Base-by-base conservation (phyloP, 2,797 vertebrate genomes). In the Dendrocincla tyrannina region DNA sequence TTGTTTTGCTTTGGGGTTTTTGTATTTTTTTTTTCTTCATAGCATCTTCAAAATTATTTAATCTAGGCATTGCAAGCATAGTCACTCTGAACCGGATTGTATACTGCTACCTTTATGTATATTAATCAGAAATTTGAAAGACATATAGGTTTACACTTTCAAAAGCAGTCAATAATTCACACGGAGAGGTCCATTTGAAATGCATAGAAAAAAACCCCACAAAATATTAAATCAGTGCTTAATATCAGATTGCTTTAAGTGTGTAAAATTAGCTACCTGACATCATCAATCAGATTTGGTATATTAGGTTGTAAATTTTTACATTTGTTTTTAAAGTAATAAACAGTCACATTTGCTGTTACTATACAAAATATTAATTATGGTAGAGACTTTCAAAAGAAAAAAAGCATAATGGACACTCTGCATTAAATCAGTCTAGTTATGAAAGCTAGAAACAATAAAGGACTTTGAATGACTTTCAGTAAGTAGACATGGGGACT, bases 181-280 rank as follows among this genome's bases (percentile, higher is more conserved):
- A 44, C 23, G 58, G 52, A 92, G 64, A 60, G 27, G 52, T 88
- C 91, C 23, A 67, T 87, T 87, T 85, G 49, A 91, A 76, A 92
- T 70, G 62, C 60, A 79, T 50, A 74, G 78, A 67, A 91, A 79
- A 49, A 79, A 87, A 89, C 33, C 4, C 3, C 12, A 63, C 30
- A 35, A 70, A 80, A 53, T 85, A 74, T 88, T 89, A 88, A 95
- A 95, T 96, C 68, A 91, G 27, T 46, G 74, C 87, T 93, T 92
- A 95, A 80, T 68, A 75, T 33, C 60, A 88, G 13, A 53, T 64
- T 58, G 76, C 58, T 89, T 75, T 75, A 93, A 74, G 49, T 68
- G 22, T 74, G 16, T 72, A 83, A 92, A 58, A 56, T 82, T 87
- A 60, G 14, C 17, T 53, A 85, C 49, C 41, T 85, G 53, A 64